Conservation (phyloP, 1,140 invertebrate genomes). For the Bombyx mandarina region DNA sequence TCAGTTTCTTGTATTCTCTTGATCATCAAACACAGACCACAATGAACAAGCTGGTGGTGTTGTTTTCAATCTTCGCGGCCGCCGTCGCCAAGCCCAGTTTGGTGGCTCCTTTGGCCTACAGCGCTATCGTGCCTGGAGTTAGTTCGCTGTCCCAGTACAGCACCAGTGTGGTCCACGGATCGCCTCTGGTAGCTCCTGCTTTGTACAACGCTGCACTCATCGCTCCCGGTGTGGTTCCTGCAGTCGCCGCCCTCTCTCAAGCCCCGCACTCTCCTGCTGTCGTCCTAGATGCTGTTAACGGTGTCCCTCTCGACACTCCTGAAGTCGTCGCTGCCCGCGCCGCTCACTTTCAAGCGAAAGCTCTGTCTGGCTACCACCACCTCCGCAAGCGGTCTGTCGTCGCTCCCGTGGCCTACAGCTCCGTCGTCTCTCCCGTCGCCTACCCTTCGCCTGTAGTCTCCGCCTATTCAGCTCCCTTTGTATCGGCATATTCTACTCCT, state of each 20-base stretch:
- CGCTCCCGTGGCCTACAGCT: slow-evolving; percentile 35
- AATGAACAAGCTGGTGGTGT: slow-evolving; percentile 67
- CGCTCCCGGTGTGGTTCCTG: slow-evolving; percentile 27
- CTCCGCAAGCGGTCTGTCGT: slow-evolving; percentile 49
- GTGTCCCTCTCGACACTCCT: slow-evolving; percentile 60
- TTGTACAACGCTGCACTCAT: slow-evolving; percentile 20
- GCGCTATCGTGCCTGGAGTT: slow-evolving; percentile 25
- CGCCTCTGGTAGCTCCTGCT: slow-evolving; percentile 20
- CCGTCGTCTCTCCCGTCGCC: slow-evolving; percentile 27
- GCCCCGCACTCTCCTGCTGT: slow-evolving; percentile 51
- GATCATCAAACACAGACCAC: slow-evolving; percentile 64
- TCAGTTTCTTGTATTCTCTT: slow-evolving; percentile 48
- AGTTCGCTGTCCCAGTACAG: slow-evolving; percentile 60
- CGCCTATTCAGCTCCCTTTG: slow-evolving; percentile 23
- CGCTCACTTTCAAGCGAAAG: slow-evolving; percentile 52
- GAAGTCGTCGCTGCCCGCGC: slow-evolving; percentile 65
- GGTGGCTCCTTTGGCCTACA: slow-evolving; percentile 49
- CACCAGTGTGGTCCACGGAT: slow-evolving; percentile 47
- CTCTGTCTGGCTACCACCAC: slow-evolving; percentile 47
- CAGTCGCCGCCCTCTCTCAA: slow-evolving; percentile 37
- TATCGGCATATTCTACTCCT: slow-evolving; percentile 21
- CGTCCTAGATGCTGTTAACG: slow-evolving; percentile 44
- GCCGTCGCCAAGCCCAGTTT: slow-evolving; percentile 57
- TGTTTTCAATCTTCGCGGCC: slow-evolving; percentile 47
- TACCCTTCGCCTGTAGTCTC: slow-evolving; percentile 28